A percentile compares a stretch with the other conserved stretches of the same genome.
Conservation (phyloP, 1,140 invertebrate species). For the Mycetomoellerius zeteki region DNA sequence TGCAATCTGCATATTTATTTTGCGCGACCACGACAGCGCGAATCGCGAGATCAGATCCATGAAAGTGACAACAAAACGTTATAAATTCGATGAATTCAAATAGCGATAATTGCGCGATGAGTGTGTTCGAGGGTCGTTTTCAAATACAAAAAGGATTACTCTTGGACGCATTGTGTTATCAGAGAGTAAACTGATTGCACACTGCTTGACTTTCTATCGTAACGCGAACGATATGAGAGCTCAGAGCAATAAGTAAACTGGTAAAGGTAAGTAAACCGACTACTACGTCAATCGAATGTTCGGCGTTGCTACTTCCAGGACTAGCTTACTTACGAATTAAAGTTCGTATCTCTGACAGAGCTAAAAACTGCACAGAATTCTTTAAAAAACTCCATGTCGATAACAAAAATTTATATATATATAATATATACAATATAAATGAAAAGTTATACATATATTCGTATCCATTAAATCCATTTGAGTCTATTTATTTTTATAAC, state of each 20-base stretch:
- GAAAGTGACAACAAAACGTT: conserved; percentile 50
- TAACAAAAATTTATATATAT: too few species aligned
- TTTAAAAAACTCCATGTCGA: not conserved
- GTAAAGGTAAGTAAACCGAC: not conserved
- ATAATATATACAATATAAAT: too few species aligned
- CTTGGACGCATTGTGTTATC: not conserved
- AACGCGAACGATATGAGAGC: too few species aligned
- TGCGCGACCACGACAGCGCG: not conserved
- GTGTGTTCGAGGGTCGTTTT: conserved; percentile 3
- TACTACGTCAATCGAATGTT: not conserved
- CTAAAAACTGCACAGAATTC: not conserved
- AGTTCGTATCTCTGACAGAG: not conserved
- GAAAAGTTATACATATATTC: not conserved
- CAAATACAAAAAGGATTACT: conserved; percentile 40
- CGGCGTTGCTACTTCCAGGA: not conserved
- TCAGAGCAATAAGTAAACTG: too few species aligned
- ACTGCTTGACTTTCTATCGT: not conserved
- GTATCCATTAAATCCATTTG: not conserved
- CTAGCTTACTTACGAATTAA: not conserved
- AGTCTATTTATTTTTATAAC: not conserved
- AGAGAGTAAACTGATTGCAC: not conserved
- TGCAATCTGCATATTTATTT: conserved; percentile 54
- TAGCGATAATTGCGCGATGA: conserved; percentile 41
- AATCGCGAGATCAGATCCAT: conserved; percentile 33
- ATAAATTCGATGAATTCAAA: conserved; percentile 47